A percentile compares a stretch with the other conserved stretches of the same genome.
Conservation (phyloP, 1,140 invertebrate genomes). For the Platorchestia sp. region DNA sequence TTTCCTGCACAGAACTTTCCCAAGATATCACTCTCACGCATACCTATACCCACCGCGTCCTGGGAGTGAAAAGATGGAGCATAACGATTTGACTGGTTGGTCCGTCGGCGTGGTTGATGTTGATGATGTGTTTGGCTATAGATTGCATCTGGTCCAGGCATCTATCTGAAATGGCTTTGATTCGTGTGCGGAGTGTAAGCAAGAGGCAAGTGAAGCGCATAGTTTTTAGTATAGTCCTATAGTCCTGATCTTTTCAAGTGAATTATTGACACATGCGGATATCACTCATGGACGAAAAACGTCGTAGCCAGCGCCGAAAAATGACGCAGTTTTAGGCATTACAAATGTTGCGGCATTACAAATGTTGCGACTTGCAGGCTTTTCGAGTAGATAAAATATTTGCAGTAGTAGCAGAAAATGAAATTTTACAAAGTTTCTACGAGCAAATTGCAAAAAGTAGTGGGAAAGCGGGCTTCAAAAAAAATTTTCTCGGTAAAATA, state of each 20-base stretch:
- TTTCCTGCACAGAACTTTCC: slow-evolving; percentile 32
- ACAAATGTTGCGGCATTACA: not conserved
- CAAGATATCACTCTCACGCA: slow-evolving; percentile 12
- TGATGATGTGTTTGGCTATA: not conserved
- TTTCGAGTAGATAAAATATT: not conserved
- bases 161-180: not conserved
- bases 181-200: not conserved
- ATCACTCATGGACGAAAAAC: not conserved
- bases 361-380: not conserved
- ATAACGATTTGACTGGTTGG: not conserved
- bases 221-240: not conserved
- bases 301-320: not conserved
- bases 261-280: not conserved
- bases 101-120: not conserved
- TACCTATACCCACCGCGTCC: not conserved
- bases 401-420: not conserved
- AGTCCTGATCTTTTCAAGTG: not conserved
- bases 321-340: not conserved
- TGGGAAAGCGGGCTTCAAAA: too few relatives aligned
- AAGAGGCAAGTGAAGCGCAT: not conserved
- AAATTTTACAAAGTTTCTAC: too few relatives aligned
- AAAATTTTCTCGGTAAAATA: too few relatives aligned
- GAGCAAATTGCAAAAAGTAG: too few relatives aligned
- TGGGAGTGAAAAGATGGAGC: not conserved
- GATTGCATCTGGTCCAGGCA: not conserved